Base-by-base conservation (phyloP, 2,113 vertebrate genomes). In the Pantherophis guttatus region DNA sequence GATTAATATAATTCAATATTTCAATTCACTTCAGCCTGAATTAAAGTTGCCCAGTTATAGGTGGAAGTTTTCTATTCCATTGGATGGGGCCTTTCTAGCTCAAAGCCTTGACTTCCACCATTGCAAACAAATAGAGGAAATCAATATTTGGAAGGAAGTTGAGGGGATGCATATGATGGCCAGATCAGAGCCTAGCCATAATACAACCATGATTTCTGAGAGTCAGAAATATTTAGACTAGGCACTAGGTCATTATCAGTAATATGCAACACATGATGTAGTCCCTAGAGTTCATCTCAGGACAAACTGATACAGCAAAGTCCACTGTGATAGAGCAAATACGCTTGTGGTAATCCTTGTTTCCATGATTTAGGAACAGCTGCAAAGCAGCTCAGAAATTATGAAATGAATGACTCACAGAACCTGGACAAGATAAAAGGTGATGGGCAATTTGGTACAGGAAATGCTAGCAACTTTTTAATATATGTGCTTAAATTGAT, bases 351-450 rank as follows among this genome's bases (percentile, higher is more conserved):
- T 94, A 86, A 29, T 58, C 90, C 9, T 93, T 8, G 62, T 94
- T 95, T 53, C 87, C 24, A 89, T 21, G 53, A 93, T 95, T 94
- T 92, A 95, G 65, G 90, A 81, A 0, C 87, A 9, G 33, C 86
- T 95, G 50, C 86, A 92, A 94, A 93, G 62, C 89, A 89, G 94
- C 54, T 92, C 91, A 89, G 24, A 86, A 92, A 48, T 70, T n/a
- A 39, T 50, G 54, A 48, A 87, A 11, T 65, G 19, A 93, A 52
- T 70, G 8, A 92, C 8, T 92, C 91, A 86, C 24, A 24, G 86
- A 91, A 4, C 26, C 52, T 89, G 85, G 94, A 65, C 54, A 91
- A 58, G 86, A 91, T 87, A 33, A 95, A 88, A 92, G 90, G 44
- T 75, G 89, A 58, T 29, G n/a, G 39, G 55, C 3, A 52, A 5